phyloP scores from a whole-genome alignment of 2,888 invertebrate species.

The Incurvaria masculella region DNA sequence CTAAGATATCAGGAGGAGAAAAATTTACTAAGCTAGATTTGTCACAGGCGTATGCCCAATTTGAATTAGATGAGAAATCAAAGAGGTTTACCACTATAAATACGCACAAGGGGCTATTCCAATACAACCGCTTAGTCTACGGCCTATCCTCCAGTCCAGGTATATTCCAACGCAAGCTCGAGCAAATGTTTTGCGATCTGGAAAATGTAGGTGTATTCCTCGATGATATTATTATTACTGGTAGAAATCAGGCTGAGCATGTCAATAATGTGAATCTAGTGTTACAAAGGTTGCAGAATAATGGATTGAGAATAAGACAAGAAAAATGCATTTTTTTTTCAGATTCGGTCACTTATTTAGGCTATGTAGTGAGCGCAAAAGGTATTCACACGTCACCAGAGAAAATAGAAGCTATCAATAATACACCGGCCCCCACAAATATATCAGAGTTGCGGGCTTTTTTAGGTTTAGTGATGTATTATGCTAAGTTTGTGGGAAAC shows the following conservation, averaged over 20 bases:
- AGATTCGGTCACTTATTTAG: conserved; percentile 7
- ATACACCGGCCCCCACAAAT: conserved; percentile 6
- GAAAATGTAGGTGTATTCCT: conserved; percentile 7
- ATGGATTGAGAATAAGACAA: conserved; percentile 9
- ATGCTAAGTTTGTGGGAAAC: conserved; percentile 12
- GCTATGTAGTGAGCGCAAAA: conserved; percentile 4
- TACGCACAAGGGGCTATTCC: conserved; percentile 16
- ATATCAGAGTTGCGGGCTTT: conserved; percentile 17
- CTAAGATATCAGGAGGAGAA: not conserved
- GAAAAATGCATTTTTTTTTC: conserved; percentile 14
- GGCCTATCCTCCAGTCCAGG: conserved; percentile 15
- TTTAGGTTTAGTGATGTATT: conserved; percentile 16
- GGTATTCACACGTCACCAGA: conserved; percentile 14
- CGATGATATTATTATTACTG: conserved; percentile 15
- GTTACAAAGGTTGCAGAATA: conserved; percentile 10
- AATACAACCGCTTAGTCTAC: conserved; percentile 15
- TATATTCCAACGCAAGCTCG: conserved; percentile 14
- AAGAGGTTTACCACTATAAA: conserved; percentile 14
- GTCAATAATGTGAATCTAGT: conserved; percentile 8
- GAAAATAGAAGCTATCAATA: conserved; percentile 13
- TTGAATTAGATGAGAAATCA: conserved; percentile 9
- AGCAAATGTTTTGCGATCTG: conserved; percentile 6
- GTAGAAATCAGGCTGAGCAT: conserved; percentile 7
- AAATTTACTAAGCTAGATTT: conserved; percentile 2
- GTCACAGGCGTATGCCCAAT: conserved; percentile 8